Evolutionary conservation across 2,797 vertebrate species (phyloP), one percentile per base, ranked within the genome.

Genomic region (Gymnoscopelus microlampas): DNA sequence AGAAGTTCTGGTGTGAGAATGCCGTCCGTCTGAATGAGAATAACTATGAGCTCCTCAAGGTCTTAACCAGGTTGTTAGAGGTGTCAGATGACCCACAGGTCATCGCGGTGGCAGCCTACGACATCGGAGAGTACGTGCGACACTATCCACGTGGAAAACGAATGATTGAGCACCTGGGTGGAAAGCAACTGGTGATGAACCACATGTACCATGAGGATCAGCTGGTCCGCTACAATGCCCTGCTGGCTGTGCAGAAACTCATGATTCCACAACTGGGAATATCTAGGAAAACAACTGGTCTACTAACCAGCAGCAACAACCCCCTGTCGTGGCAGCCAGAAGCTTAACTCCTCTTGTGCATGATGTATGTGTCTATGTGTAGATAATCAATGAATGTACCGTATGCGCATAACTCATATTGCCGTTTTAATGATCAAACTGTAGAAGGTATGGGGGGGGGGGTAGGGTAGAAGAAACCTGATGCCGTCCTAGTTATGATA

Each of bases 121-220:
- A 99, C 14, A 88, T 99, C 12, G 98, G 98, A 70, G 98, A 99
- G 68, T 99, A 99, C 3, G 98, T 99, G 54, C 92, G 98, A 4
- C 98, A 99, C 89, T 99, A 99, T 77, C 98, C 97, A 23, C 95
- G 98, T n/a, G 98, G 98, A 44, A 99, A 99, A 89, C 91, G 98
- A 79, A 97, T 99, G 79, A 99, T 99, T 71, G 98, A 99, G 82
- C 97, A 98, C 80, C 96, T 99, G 60, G 98, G 97, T 74, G 98
- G 98, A 47, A 99, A 99, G 87, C 98, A 99, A 90, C 91, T 99
- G 82, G 98, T 99, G 70, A 99, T 99, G 98, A 99, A 97, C 91
- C 98, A 99, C 78, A 99, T 99, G 97, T 98, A 99, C 89, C 98
- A 99, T 0, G 98, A 99, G 86, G 98, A 99, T 89, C 98, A 99